Base-by-base conservation (phyloP, 2,797 vertebrate species). In the Gymnothorax reevesii region DNA sequence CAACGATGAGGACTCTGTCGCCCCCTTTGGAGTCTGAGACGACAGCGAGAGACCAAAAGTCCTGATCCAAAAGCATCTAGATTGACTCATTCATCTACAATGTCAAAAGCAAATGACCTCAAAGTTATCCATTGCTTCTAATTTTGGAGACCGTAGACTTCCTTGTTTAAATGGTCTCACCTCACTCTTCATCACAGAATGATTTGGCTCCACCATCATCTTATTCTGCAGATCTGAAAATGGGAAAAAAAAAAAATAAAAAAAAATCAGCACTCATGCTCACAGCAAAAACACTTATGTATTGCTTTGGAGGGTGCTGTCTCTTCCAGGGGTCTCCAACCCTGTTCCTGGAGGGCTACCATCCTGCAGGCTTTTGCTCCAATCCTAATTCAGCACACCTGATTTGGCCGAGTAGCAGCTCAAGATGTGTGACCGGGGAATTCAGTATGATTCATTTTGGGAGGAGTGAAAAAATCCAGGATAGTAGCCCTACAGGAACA, bases 141-240 rank as follows among this genome's bases (percentile, higher is more conserved):
- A 42, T 42, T 42, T 42, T 49, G 33, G 17, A 49, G 25, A 33
- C 8, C 7, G 49, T 42, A 54, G 73, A 69, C 86, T 82, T 86
- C 75, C 88, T 15, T 2, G 84, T 64, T 54, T 86, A 6, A 84
- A 54, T n/a, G 80, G 49, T 83, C 82, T 85, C 92, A 98, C 97
- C 96, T 97, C 94, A 4, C 86, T 86, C 87, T 93, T 91, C 86
- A 93, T 95, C 84, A 90, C 87, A 69, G 86, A 86, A 88, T 92
- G 93, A 4, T 91, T 89, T 88, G 92, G 95, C 89, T 94, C 92
- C 64, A 93, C 95, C 92, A 96, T 96, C 89, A 94, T 88, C 73
- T 95, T 93, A 89, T 89, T 95, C 89, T 97, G 97, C 91, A 98
- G 94, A 84, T 98, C 99, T 99, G 91, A 88, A 86, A 91, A 82